Evolutionary conservation across 1,140 invertebrate genomes (phyloP).

Genomic region (Tachypleus tridentatus): DNA sequence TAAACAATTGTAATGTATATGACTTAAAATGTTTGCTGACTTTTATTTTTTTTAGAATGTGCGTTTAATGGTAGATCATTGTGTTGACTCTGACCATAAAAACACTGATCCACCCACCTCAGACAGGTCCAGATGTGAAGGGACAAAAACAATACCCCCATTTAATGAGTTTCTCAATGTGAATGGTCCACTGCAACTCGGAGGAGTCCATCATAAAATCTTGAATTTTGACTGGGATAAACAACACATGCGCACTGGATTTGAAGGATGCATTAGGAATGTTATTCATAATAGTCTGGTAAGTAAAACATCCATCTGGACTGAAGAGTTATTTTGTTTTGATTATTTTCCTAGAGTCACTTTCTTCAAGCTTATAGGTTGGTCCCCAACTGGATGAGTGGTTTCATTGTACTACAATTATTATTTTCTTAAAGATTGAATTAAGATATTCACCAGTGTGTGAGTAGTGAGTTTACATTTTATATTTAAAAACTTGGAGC

Average conservation of each 20-base stretch:
- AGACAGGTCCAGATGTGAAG: slow-evolving; percentile 28
- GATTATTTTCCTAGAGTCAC: too few species aligned
- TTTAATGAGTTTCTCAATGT: slow-evolving; percentile 69
- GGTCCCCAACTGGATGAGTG: too few species aligned
- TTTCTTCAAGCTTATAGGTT: too few species aligned
- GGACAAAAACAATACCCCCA: slow-evolving; percentile 42
- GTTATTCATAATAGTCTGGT: slow-evolving; percentile 6
- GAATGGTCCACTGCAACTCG: slow-evolving; percentile 74
- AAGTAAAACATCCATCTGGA: not conserved
- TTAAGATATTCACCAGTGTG: too few species aligned
- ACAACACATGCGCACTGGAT: slow-evolving; percentile 50
- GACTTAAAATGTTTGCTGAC: not conserved
- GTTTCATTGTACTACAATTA: too few species aligned
- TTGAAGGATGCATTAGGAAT: slow-evolving; percentile 61
- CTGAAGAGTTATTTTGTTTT: too few species aligned
- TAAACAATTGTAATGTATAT: too few species aligned
- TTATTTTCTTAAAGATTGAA: too few species aligned
- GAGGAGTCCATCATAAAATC: slow-evolving; percentile 42
- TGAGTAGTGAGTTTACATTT: too few species aligned
- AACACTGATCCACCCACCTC: not conserved
- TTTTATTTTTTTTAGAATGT: slow-evolving; percentile 5
- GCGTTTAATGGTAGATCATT: slow-evolving; percentile 32
- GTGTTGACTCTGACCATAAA: slow-evolving; percentile 26
- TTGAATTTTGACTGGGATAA: slow-evolving; percentile 44
- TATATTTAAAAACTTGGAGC: too few species aligned